These are phyloP conservation scores for Sus cebifrons DNA, from an alignment of 2,797 vertebrate species.

Conservation along the genomic window DNA sequence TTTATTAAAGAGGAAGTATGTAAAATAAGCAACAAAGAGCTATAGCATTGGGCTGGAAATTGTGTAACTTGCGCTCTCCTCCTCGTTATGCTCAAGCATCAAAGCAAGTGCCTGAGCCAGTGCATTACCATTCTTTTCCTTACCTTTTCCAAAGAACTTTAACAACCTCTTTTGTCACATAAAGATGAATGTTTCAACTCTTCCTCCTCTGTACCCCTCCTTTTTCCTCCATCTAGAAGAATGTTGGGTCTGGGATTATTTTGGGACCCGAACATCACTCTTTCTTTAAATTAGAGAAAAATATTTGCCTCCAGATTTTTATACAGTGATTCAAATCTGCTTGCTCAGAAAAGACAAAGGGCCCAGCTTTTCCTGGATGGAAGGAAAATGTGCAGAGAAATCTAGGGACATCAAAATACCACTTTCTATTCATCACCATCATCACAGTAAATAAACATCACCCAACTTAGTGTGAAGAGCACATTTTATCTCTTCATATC, in stretches of 20 bases:
- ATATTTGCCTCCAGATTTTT: neutral
- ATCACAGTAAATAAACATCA: neutral
- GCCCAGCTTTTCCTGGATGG: neutral
- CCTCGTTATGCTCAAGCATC: neutral
- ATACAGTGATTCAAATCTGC: neutral
- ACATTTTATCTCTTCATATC: constrained; percentile 12
- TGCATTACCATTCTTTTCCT: neutral
- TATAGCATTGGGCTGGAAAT: neutral
- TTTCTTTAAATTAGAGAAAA: constrained; percentile 44
- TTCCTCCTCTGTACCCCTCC: neutral
- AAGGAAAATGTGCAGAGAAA: neutral
- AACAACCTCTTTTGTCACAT: neutral
- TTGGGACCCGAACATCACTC: neutral
- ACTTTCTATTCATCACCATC: neutral
- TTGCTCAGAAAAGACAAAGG: neutral
- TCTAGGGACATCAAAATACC: neutral
- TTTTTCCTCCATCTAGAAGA: constrained; percentile 20
- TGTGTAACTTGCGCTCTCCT: neutral
- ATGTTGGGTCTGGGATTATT: neutral
- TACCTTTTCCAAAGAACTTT: neutral
- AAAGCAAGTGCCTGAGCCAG: neutral
- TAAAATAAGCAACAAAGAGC: constrained; percentile 21
- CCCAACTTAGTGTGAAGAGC: neutral
- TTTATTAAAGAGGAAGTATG: constrained; percentile 87
- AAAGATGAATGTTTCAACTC: neutral